These are phyloP conservation scores for Anoplolepis gracilipes DNA, from an alignment of 1,140 invertebrate genomes.

Conservation along the genomic window DNA sequence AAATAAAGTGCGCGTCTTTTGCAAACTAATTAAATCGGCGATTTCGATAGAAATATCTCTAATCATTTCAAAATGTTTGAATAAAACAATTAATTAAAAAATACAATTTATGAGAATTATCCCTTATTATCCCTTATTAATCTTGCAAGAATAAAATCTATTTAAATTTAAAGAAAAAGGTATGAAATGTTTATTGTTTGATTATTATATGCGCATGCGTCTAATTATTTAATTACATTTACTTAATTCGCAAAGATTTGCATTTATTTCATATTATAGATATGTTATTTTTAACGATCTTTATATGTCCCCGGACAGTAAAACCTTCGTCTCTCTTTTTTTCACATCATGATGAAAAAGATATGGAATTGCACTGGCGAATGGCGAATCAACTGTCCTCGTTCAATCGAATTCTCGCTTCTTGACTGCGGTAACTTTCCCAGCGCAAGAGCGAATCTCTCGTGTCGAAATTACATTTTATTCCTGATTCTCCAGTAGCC, in stretches of 20 bases:
- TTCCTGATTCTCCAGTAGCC: slow-evolving; percentile 69
- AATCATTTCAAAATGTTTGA: no score
- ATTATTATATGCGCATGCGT: background rate
- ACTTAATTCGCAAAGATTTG: background rate
- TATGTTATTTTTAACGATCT: background rate
- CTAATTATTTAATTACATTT: slow-evolving; percentile 15
- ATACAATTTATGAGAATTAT: background rate
- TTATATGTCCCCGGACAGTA: background rate
- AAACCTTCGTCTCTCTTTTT: background rate
- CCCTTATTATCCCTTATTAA: background rate
- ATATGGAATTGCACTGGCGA: background rate
- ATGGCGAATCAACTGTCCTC: background rate
- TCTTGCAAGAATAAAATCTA: background rate
- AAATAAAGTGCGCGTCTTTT: slow-evolving; percentile 2
- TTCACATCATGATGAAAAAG: background rate
- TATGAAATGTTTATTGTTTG: background rate
- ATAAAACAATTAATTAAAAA: slow-evolving; percentile 14
- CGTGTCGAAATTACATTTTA: slow-evolving; percentile 74
- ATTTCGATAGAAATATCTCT: background rate
- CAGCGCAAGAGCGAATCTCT: slow-evolving; percentile 59
- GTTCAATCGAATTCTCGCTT: slow-evolving; percentile 1
- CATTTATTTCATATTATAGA: background rate
- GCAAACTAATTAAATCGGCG: slow-evolving; percentile 10
- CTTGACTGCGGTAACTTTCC: slow-evolving; percentile 9
- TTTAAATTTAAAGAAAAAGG: background rate